A percentile compares a stretch with the other conserved stretches of the same genome.
Evolutionary conservation across 2,797 vertebrate genomes (phyloP).

Genomic region (Pterois miles): DNA sequence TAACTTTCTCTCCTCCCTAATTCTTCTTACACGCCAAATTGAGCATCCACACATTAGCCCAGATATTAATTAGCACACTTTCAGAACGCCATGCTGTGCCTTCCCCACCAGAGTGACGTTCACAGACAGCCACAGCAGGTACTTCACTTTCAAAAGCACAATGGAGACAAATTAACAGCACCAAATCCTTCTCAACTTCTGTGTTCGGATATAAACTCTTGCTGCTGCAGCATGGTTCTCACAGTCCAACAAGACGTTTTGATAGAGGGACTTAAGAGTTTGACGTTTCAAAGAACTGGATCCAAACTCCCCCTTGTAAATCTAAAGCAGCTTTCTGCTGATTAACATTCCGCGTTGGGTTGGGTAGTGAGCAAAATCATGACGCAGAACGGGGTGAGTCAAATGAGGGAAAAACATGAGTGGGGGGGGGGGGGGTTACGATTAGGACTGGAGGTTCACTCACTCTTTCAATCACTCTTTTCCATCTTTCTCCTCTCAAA

Average conservation of each 20-base stretch:
- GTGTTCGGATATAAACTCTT: constrained; percentile 5
- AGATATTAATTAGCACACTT: constrained; percentile 20
- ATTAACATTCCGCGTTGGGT: constrained; percentile 75
- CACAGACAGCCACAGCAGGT: constrained; percentile 1
- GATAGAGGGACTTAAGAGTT: constrained; percentile 51
- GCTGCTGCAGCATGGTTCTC: constrained; percentile 48
- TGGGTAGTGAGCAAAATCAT: constrained; percentile 45
- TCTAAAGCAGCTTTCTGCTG: constrained; percentile 78
- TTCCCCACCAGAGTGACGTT: not conserved
- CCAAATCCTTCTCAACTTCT: constrained; percentile 1
- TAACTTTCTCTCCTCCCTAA: not conserved
- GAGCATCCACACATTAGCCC: constrained; percentile 17
- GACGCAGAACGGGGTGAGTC: constrained; percentile 58
- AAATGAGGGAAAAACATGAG: constrained; percentile 33
- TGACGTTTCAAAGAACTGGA: constrained; percentile 68
- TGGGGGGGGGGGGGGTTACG: constrained; percentile 21
- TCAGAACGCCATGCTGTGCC: not conserved
- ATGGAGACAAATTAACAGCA: not conserved
- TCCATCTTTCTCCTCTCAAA: constrained; percentile 12
- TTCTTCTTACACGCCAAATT: constrained; percentile 5
- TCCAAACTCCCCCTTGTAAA: constrained; percentile 74
- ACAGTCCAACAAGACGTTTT: constrained; percentile 44
- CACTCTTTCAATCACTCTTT: constrained; percentile 33
- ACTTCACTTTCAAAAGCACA: not conserved
- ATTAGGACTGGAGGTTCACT: constrained; percentile 42